Conservation (phyloP, 2,797 vertebrate species). For the Masticophis lateralis region DNA sequence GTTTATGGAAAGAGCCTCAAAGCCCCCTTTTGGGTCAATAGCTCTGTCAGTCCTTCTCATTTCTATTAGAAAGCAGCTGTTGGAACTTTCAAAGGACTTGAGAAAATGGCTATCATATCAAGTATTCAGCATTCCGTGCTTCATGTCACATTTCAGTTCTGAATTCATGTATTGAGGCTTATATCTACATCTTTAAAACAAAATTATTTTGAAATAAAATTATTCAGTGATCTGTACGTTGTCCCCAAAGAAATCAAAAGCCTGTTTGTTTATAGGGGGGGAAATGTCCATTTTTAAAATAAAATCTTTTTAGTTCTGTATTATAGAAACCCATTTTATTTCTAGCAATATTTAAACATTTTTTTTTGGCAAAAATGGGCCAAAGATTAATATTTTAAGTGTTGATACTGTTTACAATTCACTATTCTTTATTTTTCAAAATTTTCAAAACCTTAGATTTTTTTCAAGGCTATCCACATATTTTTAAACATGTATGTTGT, state of each 20-base stretch:
- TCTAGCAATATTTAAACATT: not conserved
- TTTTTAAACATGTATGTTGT: not conserved
- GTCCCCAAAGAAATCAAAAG: constrained; percentile 26
- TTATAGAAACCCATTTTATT: not conserved
- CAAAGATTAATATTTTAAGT: not conserved
- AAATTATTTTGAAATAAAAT: constrained; percentile 29
- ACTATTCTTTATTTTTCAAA: not conserved
- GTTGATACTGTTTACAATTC: not conserved
- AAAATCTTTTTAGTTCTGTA: not conserved
- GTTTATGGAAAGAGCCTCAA: not conserved
- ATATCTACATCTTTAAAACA: constrained; percentile 27
- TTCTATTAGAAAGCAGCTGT: constrained; percentile 19
- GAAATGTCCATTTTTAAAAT: not conserved
- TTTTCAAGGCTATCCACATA: not conserved
- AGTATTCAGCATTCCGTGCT: constrained; percentile 15
- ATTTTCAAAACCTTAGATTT: not conserved
- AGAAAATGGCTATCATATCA: constrained; percentile 6
- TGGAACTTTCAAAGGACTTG: constrained; percentile 13
- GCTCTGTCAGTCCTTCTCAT: not conserved
- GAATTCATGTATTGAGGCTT: constrained; percentile 15
- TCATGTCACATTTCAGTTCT: constrained; percentile 8
- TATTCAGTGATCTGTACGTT: constrained; percentile 25
- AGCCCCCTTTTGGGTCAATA: constrained; percentile 5
- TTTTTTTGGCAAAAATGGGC: not conserved
- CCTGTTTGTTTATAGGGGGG: not conserved